Base-by-base conservation (phyloP, 2,888 invertebrate genomes). In the Eupithecia inturbata region DNA sequence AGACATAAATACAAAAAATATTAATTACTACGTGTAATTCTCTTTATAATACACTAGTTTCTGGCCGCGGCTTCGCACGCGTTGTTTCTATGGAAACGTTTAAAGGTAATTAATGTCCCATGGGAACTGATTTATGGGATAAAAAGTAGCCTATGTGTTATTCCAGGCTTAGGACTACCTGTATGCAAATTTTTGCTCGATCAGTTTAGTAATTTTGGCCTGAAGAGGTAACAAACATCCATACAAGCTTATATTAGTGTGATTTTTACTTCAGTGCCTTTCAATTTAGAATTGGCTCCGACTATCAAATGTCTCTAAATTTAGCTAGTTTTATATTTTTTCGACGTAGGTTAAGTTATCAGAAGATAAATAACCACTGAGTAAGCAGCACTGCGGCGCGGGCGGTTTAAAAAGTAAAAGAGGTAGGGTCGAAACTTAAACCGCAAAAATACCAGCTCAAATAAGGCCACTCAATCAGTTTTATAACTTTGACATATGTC, bases 401-500 rank as follows among this genome's bases (percentile, higher is more conserved):
- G n/a, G n/a, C 16, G n/a, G 45, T n/a, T 22, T 0, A 53, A 53
- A 53, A 22, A 22, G 6, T n/a, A 49, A 10, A 49, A 10, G 49
- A 41, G 16, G 41, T 39, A 39, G 41, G 49, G 19, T 49, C n/a
- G 22, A n/a, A n/a, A 22, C 4, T 22, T 53, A 22, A 22, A 53
- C 49, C n/a, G 22, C 22, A 22, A n/a, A 53, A 53, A 53, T 22
- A 9, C 22, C 22, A 10, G 49, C 49, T n/a, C 10, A 53, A 10
- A 53, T 53, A 53, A 53, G n/a, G n/a, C 49, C 49, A 53, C 49
- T 53, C 22, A 53, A 49, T 10, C 57, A 57, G 57, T 64, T 60
- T 57, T 73, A 64, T 62, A 57, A 63, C 64, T 72, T 75, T 73
- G 41, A 73, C 68, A 64, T 49, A 31, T 68, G 53, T 19, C 53